These are phyloP conservation scores for Ectropis crepuscularia DNA, from an alignment of 2,888 invertebrate species.

Conservation along the genomic window DNA sequence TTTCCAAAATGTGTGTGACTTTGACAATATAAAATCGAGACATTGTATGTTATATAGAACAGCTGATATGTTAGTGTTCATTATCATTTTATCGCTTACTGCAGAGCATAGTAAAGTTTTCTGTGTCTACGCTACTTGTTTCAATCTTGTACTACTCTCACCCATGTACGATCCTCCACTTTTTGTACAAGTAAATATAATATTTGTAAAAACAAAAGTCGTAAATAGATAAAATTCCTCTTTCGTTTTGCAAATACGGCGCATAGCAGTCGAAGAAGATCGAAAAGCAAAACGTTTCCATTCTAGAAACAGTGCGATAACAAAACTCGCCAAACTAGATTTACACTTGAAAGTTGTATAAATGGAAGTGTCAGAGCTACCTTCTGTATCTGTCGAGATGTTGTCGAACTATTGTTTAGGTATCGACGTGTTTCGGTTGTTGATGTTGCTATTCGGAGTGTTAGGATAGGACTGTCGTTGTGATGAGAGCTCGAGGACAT, in stretches of 20 bases:
- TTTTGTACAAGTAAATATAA: background rate
- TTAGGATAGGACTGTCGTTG: background rate
- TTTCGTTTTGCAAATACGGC: background rate
- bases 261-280: slow-evolving; percentile 17
- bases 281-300: slow-evolving; percentile 3
- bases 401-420: slow-evolving; percentile 26
- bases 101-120: no score
- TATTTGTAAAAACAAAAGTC: background rate
- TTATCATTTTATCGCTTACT: no score
- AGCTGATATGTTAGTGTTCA: no score
- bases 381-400: slow-evolving; percentile 15
- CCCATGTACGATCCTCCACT: no score
- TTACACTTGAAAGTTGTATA: slow-evolving; percentile 38
- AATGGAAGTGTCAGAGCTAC: slow-evolving; percentile 38
- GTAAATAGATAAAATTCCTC: slow-evolving; percentile 8
- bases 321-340: slow-evolving; percentile 37
- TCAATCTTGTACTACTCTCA: no score
- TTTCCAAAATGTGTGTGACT: no score
- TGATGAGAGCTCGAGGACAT: background rate
- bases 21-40: no score
- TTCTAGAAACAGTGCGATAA: slow-evolving; percentile 16
- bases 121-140: no score
- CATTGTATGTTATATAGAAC: no score
- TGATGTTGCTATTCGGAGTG: slow-evolving; percentile 4
- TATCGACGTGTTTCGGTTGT: slow-evolving; percentile 14